Evolutionary conservation across 1,140 invertebrate species (phyloP), one percentile per base, ranked within the genome.

Genomic region (Calephelis nemesis): DNA sequence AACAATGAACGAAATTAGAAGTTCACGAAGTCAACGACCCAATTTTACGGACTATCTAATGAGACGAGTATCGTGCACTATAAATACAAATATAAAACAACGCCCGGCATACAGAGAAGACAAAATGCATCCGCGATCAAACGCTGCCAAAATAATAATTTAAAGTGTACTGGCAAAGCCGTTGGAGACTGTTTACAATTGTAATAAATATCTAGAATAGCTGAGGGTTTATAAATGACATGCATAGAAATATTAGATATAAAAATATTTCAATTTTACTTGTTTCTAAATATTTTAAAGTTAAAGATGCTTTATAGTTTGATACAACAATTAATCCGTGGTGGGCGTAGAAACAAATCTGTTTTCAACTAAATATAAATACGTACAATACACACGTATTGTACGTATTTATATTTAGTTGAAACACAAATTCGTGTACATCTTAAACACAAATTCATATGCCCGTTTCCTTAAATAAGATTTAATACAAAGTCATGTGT

Each of bases 61-160:
- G 77, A 86, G 77, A 86, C 79, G 78, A 83, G 78, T 83, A 84
- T 79, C 78, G 72, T 68, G 73, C 63, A 81, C 81, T 90, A 84
- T 85, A 84, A 89, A 88, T 88, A 88, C 81, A 74, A 65, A 65
- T 79, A 83, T 84, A 84, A 79, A 81, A 83, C 77, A 77, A 79
- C 74, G 73, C 69, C 69, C 78, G 74, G 71, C 73, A 76, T 79
- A 81, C 71, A 77, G 69, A 77, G 71, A 84, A 86, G 74, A 84
- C 84, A 81, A 84, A 87, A 85, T 74, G 79, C 84, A 87, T 84
- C 83, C 81, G 82, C 72, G 82, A 82, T 83, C 76, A 79, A 76
- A 83, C 77, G 77, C 78, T 85, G 85, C 84, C 83, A 84, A 83
- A 87, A 84, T 86, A 79, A 86, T 88, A 85, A 87, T 74, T 83